Conservation (phyloP, 2,113 vertebrate species). For the Festucalex cinctus region DNA sequence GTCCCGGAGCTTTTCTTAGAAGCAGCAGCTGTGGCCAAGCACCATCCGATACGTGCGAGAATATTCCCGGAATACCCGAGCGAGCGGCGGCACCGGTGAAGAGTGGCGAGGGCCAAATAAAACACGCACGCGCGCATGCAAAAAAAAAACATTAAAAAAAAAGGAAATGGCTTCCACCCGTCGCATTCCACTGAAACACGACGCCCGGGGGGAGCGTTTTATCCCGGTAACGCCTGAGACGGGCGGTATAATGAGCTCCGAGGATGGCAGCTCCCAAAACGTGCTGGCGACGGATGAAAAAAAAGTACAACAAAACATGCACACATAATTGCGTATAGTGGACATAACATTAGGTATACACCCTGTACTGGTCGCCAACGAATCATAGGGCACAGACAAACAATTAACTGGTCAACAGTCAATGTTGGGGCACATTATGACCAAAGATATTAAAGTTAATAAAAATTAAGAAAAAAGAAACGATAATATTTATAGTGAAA, state of each 20-base stretch:
- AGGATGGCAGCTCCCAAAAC: conserved; percentile 48
- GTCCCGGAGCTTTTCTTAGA: conserved; percentile 69
- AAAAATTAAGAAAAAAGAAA: too few species aligned
- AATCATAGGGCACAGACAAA: too few species aligned
- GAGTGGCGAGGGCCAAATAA: conserved; percentile 34
- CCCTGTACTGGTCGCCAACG: neutral
- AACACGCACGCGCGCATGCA: neutral
- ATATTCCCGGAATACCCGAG: conserved; percentile 67
- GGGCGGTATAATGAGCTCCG: conserved; percentile 57
- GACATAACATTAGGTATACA: neutral
- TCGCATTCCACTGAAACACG: conserved; percentile 39
- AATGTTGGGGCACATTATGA: too few species aligned
- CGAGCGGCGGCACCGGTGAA: conserved; percentile 20
- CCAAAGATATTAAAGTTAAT: too few species aligned
- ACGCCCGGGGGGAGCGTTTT: conserved; percentile 55
- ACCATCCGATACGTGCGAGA: conserved; percentile 56
- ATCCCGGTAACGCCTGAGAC: conserved; percentile 52
- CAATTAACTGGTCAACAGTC: too few species aligned
- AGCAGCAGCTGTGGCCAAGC: conserved; percentile 63
- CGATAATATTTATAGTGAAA: too few species aligned
- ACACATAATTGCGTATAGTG: conserved; percentile 23
- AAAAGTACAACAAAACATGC: conserved; percentile 13
- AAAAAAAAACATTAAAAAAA: too few species aligned
- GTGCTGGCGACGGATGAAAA: conserved; percentile 44
- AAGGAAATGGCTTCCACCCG: conserved; percentile 58